Conservation (phyloP, 2,888 invertebrate species). For the Watsonalla binaria region DNA sequence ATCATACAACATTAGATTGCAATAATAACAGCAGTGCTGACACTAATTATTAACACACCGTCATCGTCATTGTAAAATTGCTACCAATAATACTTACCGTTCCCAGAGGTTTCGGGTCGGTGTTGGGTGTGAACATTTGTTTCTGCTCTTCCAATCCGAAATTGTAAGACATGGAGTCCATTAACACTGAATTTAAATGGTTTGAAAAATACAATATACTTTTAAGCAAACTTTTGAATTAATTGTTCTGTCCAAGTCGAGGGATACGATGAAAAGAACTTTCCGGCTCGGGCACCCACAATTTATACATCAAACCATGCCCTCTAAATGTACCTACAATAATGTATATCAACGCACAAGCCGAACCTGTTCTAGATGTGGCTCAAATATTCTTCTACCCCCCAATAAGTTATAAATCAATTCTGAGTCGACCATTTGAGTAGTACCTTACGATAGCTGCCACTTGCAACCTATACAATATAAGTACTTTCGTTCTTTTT, state of each 20-base stretch:
- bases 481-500: too few relatives aligned
- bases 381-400: neutral
- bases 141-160: constrained; percentile 47
- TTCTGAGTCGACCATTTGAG: too few relatives aligned
- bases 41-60: neutral
- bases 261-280: constrained; percentile 23
- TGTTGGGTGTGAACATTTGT: constrained; percentile 47
- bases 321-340: neutral
- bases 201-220: neutral
- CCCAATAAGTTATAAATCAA: too few relatives aligned
- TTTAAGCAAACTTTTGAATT: neutral
- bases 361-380: neutral
- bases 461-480: too few relatives aligned
- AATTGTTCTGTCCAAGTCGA: neutral
- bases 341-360: neutral
- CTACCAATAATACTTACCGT: neutral
- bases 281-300: constrained; percentile 16
- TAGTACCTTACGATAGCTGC: too few relatives aligned
- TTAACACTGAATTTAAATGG: constrained; percentile 5
- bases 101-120: constrained; percentile 41
- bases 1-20: too few relatives aligned
- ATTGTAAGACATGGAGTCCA: constrained; percentile 44
- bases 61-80: neutral
- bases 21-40: too few relatives aligned
- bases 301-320: constrained; percentile 33